Base-by-base conservation (phyloP, 1,140 invertebrate species). In the Nasonia vitripennis region DNA sequence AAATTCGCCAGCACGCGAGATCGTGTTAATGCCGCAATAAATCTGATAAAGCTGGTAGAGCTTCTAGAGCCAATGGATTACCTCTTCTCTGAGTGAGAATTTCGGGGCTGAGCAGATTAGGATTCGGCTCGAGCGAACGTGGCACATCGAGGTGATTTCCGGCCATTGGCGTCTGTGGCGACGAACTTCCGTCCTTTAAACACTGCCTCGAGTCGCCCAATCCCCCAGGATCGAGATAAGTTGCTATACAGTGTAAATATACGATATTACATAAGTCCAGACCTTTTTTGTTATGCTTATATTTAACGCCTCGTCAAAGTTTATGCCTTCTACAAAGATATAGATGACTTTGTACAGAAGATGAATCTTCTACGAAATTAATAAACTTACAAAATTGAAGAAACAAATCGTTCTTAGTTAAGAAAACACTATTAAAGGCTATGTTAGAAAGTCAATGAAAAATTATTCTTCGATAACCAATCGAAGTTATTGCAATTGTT, bases 61-160 rank as follows among this genome's bases (percentile, higher is more conserved):
- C 14, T 45, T 45, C 51, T 41, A 78, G 51, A 71, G 48, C 79
- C 34, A 71, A 71, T 89, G 91, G 75, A 83, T 86, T 86, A 96
- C 96, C 96, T 95, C 96, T 94, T 85, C 96, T 94, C 91, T 96
- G 96, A 89, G 95, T 96, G 70, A 96, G 94, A 88, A 95, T 95
- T 91, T 97, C 96, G 17, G 97, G 96, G 91, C 96, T 97, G 27
- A 97, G 94, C 83, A 97, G 94, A 93, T 97, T 97, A 3, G 96
- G 95, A 93, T 97, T 97, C n/a, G 96, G 95, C 81, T 95, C 94
- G 45, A 92, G 89, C 48, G 95, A 94, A 87, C 95, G 95, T 27
- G 96, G 97, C 68, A 97, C 95, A 86, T 97, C 95, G 84, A 97
- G 92, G 90, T 97, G 96, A 92, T 97, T 97, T 84, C 96, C 96